Evolutionary conservation across 2,113 vertebrate species (phyloP), one percentile per base, ranked within the genome.

Genomic region (Oreotrochilus melanogaster): DNA sequence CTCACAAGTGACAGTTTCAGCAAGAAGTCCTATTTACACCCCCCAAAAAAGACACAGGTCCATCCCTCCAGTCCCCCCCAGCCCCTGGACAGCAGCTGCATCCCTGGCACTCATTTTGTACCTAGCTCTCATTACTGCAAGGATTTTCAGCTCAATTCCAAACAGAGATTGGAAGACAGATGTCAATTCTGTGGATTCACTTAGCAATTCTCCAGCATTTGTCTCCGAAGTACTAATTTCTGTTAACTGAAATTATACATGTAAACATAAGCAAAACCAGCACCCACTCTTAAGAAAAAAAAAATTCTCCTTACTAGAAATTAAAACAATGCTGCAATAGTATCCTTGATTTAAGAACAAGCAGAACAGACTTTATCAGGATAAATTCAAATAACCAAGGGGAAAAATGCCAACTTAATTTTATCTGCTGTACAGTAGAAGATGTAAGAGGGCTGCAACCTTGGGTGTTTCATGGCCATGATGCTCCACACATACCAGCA

Each of bases 41-140:
- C 27, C 19, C 48, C 33, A 67, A 31, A 72, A 51, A 2, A 71
- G 18, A 43, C 76, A 47, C 11, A 16, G 18, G 56, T 8, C 86
- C 83, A 58, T 35, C 18, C 28, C 42, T 58, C 12, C 75, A 82
- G 37, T 5, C 16, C 25, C 24, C 7, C 7, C 7, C 11, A 14
- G 3, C 1, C 23, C 54, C 65, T 42, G 53, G 33, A 19, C 33
- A 47, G 56, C 50, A 87, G 7, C 3, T 48, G 22, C 31, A 28
- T 0, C 1, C 4, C 23, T 37, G 28, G 3, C 31, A 64, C 8
- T 50, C 3, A 0, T 33, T 67, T 25, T 64, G 8, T 37, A 54
- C 27, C 58, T 21, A n/a, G 8, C 17, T 78, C 56, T 65, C 56
- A 30, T 9, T 7, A 39, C 16, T 48, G 42, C 47, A 47, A 28